These are phyloP conservation scores for Acipenser transmontanus DNA, from an alignment of 2,797 vertebrate genomes.

Conservation along the genomic window DNA sequence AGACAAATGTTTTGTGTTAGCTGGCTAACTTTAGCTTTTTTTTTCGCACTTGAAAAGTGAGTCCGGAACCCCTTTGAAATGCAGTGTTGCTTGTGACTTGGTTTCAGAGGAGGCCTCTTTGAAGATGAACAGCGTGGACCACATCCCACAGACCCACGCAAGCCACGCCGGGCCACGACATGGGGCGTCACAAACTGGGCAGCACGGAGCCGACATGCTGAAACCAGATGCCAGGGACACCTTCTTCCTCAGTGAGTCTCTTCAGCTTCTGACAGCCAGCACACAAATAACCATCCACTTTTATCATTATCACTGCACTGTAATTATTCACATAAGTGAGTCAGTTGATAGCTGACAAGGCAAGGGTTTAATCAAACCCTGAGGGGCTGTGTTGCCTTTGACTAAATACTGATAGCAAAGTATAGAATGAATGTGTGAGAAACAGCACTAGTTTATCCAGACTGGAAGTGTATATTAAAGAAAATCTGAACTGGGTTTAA, in stretches of 20 bases:
- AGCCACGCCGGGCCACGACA: conserved; percentile 65
- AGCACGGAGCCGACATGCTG: conserved; percentile 86
- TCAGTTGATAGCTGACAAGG: not conserved
- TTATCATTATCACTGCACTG: not conserved
- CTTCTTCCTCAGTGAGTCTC: conserved; percentile 83
- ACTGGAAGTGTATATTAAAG: too few relatives aligned
- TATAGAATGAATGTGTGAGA: too few relatives aligned
- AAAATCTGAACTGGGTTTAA: too few relatives aligned
- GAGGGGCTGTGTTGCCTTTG: not conserved
- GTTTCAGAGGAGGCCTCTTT: conserved; percentile 75
- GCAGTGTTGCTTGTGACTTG: not conserved
- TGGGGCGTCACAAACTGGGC: conserved; percentile 37
- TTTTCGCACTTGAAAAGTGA: too few relatives aligned
- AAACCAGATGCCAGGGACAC: conserved; percentile 85
- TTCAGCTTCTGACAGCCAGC: not conserved
- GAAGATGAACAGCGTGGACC: conserved; percentile 92
- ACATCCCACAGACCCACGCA: conserved; percentile 87
- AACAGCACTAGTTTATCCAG: too few relatives aligned
- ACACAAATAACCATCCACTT: not conserved
- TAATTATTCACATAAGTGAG: not conserved
- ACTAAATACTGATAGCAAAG: not conserved
- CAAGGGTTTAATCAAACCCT: not conserved
- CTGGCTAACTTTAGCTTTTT: too few relatives aligned
- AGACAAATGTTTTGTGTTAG: too few relatives aligned
- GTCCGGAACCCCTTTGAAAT: not conserved